Conservation (phyloP, 2,797 vertebrate species). For the Oryzias dopingdopingensis region DNA sequence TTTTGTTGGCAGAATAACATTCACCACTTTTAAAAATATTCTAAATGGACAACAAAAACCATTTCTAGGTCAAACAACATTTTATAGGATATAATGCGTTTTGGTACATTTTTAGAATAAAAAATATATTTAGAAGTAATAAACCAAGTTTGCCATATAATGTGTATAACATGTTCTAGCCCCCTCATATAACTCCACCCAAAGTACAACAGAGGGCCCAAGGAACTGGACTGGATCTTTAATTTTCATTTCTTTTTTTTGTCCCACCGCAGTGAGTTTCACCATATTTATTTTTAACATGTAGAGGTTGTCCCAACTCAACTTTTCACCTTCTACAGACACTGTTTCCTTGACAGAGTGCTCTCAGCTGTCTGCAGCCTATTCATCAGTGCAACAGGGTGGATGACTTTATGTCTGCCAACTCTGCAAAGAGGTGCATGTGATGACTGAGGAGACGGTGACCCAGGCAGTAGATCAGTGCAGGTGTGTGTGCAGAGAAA, state of each 20-base stretch:
- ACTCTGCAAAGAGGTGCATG: slow-evolving; percentile 18
- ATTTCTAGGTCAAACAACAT: too few species aligned
- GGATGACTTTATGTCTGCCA: slow-evolving; percentile 57
- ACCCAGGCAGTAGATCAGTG: slow-evolving; percentile 47
- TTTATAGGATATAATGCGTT: too few species aligned
- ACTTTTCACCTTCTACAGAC: slow-evolving; percentile 38
- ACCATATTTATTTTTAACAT: slow-evolving; percentile 38
- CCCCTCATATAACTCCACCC: too few species aligned
- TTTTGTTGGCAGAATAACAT: too few species aligned
- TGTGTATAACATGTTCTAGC: too few species aligned
- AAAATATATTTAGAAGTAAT: too few species aligned
- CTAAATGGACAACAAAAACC: too few species aligned
- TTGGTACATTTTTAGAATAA: too few species aligned
- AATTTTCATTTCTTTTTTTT: slow-evolving; percentile 8
- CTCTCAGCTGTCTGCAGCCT: slow-evolving; percentile 63
- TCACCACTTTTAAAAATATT: too few species aligned
- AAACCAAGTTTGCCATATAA: too few species aligned
- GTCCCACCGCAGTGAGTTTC: slow-evolving; percentile 10
- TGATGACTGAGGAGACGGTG: slow-evolving; percentile 52
- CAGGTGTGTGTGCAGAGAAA: slow-evolving; percentile 15
- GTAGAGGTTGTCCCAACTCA: slow-evolving; percentile 29
- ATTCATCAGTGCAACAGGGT: slow-evolving; percentile 59
- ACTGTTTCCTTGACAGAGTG: slow-evolving; percentile 58
- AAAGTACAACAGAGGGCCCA: too few species aligned
- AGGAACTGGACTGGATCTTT: too few species aligned